Evolutionary conservation across 2,797 vertebrate species (phyloP), one percentile per base, ranked within the genome.

Genomic region (Scolopax bukidnonensis): DNA sequence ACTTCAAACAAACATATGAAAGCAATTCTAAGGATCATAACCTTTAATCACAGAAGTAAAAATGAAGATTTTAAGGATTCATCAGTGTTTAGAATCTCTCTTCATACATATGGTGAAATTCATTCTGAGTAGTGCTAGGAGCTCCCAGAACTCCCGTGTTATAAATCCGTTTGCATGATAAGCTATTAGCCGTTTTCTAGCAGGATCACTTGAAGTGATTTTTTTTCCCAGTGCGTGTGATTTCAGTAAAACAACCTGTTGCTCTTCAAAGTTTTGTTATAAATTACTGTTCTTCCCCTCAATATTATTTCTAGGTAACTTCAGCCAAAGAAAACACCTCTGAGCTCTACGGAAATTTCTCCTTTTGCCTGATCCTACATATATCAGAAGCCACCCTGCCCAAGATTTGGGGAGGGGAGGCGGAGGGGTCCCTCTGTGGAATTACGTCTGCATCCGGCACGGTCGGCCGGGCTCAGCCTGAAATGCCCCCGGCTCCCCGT

Each of bases 241-340:
- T 87, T 93, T 84, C 91, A 82, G 43, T 76, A 57, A 67, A 93
- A 69, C 65, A 90, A 94, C 93, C 91, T 96, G 94, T 94, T 90
- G 88, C 88, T 95, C 80, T 89, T 84, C 20, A 41, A 91, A 82
- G 84, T 94, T 97, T 90, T 87, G 84, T 77, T 95, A 89, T 11
- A 70, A 94, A 74, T 93, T 82, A 90, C 77, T 76, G 43, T 65
- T 93, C 87, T 94, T 87, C 63, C 74, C 56, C 41, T 91, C 87
- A 70, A 12, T 96, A 77, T 95, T 96, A 84, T 96, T 89, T n/a
- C 93, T 91, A 77, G 70, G 56, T 65, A 82, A 88, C 79, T 94
- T 84, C 85, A 77, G 93, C 95, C 94, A 96, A 91, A 96, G 87
- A 96, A 96, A 96, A 97, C 89, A 95, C 48, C 32, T 48, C 80